Evolutionary conservation across 2,113 vertebrate species (phyloP).

Genomic region (Corythornis madagascariensis): DNA sequence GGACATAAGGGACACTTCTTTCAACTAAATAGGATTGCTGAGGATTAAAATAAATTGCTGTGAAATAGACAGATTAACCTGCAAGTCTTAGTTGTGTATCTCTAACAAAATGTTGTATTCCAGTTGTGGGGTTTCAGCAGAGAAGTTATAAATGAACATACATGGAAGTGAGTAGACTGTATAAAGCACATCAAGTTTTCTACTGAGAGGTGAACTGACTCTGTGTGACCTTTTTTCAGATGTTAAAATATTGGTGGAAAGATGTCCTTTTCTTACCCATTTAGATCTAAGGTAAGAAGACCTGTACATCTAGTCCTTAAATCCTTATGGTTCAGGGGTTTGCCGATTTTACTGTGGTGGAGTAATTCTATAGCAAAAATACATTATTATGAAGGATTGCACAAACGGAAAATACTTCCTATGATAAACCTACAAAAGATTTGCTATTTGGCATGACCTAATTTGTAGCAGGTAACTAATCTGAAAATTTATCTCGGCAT

Average conservation of each 20-base stretch:
- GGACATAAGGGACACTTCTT: background rate
- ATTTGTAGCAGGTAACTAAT: background rate
- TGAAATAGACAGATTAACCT: background rate
- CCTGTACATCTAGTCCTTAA: background rate
- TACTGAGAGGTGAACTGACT: background rate
- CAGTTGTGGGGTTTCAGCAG: background rate
- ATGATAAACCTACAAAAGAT: background rate
- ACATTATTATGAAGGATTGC: background rate
- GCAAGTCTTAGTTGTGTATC: background rate
- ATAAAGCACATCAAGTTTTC: fast-evolving
- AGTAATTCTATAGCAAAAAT: background rate
- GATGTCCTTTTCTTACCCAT: constrained; percentile 83
- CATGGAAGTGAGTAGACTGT: background rate
- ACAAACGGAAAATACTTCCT: background rate
- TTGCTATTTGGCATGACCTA: background rate
- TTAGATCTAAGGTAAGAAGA: constrained; percentile 90
- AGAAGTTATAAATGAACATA: background rate
- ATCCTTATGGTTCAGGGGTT: background rate
- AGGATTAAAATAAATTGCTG: background rate
- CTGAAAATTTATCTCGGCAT: background rate
- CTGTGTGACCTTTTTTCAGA: constrained; percentile 75
- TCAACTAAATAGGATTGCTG: background rate
- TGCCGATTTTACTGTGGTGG: background rate
- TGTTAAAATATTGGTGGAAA: constrained; percentile 80
- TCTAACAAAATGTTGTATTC: background rate